These are phyloP conservation scores for Chloropsis cyanopogon DNA, from an alignment of 2,113 vertebrate species.

Conservation along the genomic window DNA sequence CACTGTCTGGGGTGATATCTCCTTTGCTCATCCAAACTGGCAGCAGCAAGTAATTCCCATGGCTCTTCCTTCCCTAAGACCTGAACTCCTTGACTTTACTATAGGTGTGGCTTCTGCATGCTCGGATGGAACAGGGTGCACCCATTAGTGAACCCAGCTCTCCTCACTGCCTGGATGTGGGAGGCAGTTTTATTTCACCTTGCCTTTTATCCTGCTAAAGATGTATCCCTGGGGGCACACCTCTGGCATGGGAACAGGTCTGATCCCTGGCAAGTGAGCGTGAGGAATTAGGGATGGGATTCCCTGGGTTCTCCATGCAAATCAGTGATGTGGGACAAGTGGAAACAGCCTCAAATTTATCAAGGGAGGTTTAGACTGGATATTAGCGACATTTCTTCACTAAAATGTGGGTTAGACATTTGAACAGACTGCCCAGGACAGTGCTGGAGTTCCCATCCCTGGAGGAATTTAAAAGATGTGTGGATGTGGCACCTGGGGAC, in stretches of 20 bases:
- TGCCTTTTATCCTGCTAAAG: neutral
- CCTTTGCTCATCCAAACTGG: neutral
- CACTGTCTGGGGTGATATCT: neutral
- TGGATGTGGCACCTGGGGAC: neutral
- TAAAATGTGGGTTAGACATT: neutral
- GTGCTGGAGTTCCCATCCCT: too few relatives aligned
- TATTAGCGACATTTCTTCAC: neutral
- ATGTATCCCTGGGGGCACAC: neutral
- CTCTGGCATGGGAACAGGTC: neutral
- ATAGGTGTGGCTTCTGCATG: neutral
- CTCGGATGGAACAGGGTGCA: neutral
- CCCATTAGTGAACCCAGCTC: neutral
- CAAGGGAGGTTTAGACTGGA: neutral
- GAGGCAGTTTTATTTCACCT: neutral
- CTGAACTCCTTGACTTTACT: neutral
- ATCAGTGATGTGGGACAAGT: neutral
- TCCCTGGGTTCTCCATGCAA: accelerated
- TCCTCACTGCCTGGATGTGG: neutral
- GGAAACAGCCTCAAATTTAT: neutral
- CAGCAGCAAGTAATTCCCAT: neutral
- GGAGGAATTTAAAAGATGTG: neutral
- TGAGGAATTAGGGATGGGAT: neutral
- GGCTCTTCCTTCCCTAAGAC: neutral
- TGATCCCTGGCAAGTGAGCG: neutral
- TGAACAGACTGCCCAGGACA: neutral